Evolutionary conservation across 2,113 vertebrate species (phyloP).

Genomic region (Nycticorax nycticorax): DNA sequence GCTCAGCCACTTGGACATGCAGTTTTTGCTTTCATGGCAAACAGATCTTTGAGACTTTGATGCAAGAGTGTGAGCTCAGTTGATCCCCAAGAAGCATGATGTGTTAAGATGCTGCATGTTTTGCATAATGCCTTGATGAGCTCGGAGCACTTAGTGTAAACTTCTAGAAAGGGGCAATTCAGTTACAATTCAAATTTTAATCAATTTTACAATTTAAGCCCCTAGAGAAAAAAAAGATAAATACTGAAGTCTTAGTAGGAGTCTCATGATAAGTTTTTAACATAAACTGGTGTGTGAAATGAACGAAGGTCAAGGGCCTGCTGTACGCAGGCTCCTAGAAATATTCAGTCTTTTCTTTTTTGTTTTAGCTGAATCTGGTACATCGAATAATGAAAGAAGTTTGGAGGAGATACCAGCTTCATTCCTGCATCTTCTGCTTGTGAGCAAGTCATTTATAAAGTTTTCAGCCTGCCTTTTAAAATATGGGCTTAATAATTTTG

Average conservation of each 20-base stretch:
- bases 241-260: not conserved
- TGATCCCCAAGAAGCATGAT: not conserved
- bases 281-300: not conserved
- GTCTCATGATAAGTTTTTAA: not conserved
- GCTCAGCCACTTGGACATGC: not conserved
- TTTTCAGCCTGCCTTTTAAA: not conserved
- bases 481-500: not conserved
- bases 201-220: not conserved
- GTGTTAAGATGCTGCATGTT: not conserved
- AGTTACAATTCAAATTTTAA: not conserved
- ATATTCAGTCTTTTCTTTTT: not conserved
- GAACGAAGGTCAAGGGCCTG: not conserved
- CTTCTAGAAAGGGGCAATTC: not conserved
- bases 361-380: constrained; percentile 86
- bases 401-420: constrained; percentile 85
- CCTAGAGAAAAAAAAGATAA: not conserved
- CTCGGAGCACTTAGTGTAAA: not conserved
- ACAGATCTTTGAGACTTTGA: not conserved
- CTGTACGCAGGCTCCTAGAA: not conserved
- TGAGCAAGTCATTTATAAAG: constrained; percentile 74
- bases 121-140: not conserved
- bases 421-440: constrained; percentile 77
- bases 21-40: not conserved
- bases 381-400: constrained; percentile 86
- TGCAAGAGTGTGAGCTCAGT: not conserved